A percentile compares a stretch with the other conserved stretches of the same genome.
phyloP scores from a whole-genome alignment of 2,888 invertebrate species.

The Acanthosoma haemorrhoidale region DNA sequence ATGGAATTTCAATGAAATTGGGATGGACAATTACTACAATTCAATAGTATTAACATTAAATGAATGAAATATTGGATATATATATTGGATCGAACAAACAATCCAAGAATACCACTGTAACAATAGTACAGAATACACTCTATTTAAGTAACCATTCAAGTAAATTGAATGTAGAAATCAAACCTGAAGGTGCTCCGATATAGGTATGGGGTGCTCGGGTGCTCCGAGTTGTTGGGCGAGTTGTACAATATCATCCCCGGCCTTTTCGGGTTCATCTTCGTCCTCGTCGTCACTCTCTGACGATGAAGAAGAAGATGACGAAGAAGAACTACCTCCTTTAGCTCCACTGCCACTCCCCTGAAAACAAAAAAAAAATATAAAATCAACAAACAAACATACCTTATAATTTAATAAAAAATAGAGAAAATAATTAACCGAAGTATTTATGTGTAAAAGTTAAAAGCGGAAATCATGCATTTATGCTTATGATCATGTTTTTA shows the following conservation, averaged over 20 bases:
- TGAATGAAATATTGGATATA: too few species aligned
- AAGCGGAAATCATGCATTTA: too few species aligned
- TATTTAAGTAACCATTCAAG: background rate
- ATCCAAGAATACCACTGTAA: too few species aligned
- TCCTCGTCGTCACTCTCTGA: slow-evolving; percentile 38
- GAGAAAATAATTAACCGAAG: too few species aligned
- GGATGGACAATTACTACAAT: too few species aligned
- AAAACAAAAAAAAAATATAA: background rate
- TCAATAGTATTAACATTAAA: too few species aligned
- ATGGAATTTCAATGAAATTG: too few species aligned
- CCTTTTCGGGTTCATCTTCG: slow-evolving; percentile 36
- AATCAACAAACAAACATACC: background rate
- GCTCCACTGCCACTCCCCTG: slow-evolving; percentile 22
- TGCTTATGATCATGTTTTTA: too few species aligned
- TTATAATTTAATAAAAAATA: background rate
- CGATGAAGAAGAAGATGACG: slow-evolving; percentile 26
- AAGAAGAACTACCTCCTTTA: slow-evolving; percentile 29
- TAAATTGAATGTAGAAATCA: background rate
- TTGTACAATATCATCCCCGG: slow-evolving; percentile 41
- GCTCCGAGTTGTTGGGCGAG: slow-evolving; percentile 42
- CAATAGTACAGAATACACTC: too few species aligned
- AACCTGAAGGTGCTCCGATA: slow-evolving; percentile 43
- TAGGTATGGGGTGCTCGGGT: slow-evolving; percentile 39
- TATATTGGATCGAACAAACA: too few species aligned
- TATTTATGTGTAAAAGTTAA: too few species aligned